Conservation (phyloP, 2,113 vertebrate genomes). For the Hippocampus mohnikei region DNA sequence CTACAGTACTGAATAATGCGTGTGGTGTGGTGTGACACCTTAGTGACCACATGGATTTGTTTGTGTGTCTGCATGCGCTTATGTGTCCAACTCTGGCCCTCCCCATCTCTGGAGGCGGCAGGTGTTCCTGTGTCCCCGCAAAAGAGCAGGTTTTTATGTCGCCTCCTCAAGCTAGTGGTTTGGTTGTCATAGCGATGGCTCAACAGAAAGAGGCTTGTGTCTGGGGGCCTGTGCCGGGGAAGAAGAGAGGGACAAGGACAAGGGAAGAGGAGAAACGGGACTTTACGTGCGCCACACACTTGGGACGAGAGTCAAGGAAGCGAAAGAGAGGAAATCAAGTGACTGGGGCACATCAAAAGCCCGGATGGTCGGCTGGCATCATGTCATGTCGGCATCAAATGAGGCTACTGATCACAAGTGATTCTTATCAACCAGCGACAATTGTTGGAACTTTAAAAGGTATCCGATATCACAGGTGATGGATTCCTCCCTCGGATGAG, state of each 20-base stretch:
- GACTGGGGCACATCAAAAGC: conserved; percentile 51
- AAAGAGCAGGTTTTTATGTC: conserved; percentile 79
- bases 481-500: conserved; percentile 54
- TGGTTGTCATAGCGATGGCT: conserved; percentile 75
- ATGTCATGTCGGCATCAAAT: conserved; percentile 16
- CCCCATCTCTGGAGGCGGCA: conserved; percentile 71
- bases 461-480: conserved; percentile 44
- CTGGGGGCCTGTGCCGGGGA: conserved; percentile 74
- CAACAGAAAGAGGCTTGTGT: conserved; percentile 81
- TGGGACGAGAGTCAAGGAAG: conserved; percentile 42
- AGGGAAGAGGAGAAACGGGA: conserved; percentile 56
- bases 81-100: conserved; percentile 41
- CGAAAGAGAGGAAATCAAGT: conserved; percentile 56
- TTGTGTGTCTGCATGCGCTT: conserved; percentile 51
- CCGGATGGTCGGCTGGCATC: conserved; percentile 49
- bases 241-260: conserved; percentile 53
- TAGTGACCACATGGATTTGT: conserved; percentile 43
- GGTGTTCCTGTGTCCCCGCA: conserved; percentile 74
- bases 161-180: conserved; percentile 77
- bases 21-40: conserved; percentile 9
- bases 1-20: neutral
- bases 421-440: conserved; percentile 50
- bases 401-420: conserved; percentile 21
- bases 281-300: conserved; percentile 49
- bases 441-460: conserved; percentile 39